Evolutionary conservation across 2,113 vertebrate species (phyloP).

Genomic region (Bungarus multicinctus): DNA sequence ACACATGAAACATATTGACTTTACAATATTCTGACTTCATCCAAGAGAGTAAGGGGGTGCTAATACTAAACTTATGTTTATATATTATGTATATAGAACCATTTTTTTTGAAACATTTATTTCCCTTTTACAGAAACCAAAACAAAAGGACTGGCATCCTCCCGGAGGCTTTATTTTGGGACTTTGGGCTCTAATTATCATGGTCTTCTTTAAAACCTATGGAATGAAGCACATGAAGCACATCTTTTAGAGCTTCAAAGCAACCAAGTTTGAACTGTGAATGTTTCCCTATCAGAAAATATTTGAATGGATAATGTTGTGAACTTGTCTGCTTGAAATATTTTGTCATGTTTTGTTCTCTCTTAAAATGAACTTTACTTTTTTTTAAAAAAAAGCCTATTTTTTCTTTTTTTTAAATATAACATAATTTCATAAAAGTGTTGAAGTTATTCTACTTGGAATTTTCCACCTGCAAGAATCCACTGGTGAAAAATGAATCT

Average conservation of each 20-base stretch:
- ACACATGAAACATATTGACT: background rate
- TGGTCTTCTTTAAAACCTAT: constrained; percentile 97
- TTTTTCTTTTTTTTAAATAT: background rate
- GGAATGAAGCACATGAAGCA: constrained; percentile 97
- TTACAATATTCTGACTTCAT: background rate
- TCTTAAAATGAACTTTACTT: background rate
- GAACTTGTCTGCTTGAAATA: background rate
- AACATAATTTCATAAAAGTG: background rate
- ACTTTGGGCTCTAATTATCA: constrained; percentile 93
- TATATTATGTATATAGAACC: background rate
- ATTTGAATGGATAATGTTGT: background rate
- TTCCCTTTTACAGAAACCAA: constrained; percentile 84
- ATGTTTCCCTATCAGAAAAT: background rate
- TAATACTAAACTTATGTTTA: background rate
- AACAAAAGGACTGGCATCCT: constrained; percentile 96
- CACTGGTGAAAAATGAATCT: background rate
- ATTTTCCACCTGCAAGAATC: background rate
- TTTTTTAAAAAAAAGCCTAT: background rate
- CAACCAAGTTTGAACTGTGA: constrained; percentile 1
- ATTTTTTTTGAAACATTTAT: background rate
- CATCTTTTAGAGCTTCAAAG: constrained; percentile 78
- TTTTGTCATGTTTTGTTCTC: background rate
- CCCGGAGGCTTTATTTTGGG: constrained; percentile 97
- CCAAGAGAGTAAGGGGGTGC: background rate
- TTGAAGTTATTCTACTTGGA: background rate